phyloP scores from a whole-genome alignment of 2,888 invertebrate species.

The Melieria picta region DNA sequence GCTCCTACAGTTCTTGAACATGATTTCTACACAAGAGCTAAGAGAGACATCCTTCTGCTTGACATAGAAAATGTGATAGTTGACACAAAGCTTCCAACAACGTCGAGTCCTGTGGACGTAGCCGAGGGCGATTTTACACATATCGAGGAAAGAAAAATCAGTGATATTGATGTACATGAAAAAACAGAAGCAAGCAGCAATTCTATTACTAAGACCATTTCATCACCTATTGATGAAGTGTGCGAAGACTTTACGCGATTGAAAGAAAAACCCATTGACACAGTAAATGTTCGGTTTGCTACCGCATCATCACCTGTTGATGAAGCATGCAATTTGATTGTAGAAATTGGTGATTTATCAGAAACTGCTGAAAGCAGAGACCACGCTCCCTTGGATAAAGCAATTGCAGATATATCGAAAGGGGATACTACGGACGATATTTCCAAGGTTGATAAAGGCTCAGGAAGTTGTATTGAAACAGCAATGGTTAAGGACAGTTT shows the following conservation, averaged over 20 bases:
- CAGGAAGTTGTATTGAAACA: no score
- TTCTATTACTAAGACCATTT: no score
- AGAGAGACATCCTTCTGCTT: constrained; percentile 23
- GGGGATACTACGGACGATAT: constrained; percentile 32
- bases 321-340: constrained; percentile 35
- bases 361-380: constrained; percentile 32
- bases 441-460: not conserved
- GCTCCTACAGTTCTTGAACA: constrained; percentile 42
- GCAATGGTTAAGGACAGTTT: not conserved
- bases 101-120: constrained; percentile 53
- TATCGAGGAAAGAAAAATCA: not conserved
- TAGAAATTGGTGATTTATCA: not conserved
- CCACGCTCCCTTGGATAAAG: constrained; percentile 30
- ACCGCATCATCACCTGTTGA: constrained; percentile 55
- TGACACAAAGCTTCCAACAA: constrained; percentile 45
- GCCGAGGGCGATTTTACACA: constrained; percentile 50
- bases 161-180: no score
- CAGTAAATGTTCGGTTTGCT: constrained; percentile 38
- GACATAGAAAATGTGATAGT: constrained; percentile 31
- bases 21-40: constrained; percentile 29
- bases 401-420: constrained; percentile 39
- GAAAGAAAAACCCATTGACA: constrained; percentile 43
- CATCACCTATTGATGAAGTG: constrained; percentile 51
- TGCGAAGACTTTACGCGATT: constrained; percentile 45
- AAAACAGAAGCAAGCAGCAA: no score